Evolutionary conservation across 2,888 invertebrate species (phyloP), one percentile per base, ranked within the genome.

Genomic region (Ophioninae sp.): DNA sequence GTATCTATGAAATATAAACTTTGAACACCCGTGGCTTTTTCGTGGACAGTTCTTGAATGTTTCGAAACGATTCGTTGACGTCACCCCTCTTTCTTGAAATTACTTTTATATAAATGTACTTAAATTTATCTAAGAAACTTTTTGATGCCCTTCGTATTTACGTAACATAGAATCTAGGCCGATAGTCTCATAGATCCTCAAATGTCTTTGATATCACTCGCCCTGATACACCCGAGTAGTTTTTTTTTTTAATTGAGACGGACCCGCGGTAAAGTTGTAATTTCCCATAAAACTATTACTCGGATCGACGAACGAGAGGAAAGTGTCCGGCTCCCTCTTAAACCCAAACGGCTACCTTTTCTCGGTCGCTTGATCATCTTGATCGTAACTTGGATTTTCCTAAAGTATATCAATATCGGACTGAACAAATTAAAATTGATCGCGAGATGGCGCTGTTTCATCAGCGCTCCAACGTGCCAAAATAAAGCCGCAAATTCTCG

Each of bases 401-500:
- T 7, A 17, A 59, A 59, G 3, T 59, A 7, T 59, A 59, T 20
- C 20, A 21, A 59, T 59, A 59, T 20, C 0, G 20, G 7, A 6
- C 7, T 20, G 20, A 50, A 17, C 50, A 13, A 68, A 68, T 50
- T 44, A 17, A 44, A 20, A 68, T 68, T 6, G 23, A 44, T 10
- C 21, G 41, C 21, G 6, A 21, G 5, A 21, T 23, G 23, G 23
- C 30, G 30, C 50, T 41, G 50, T 10, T 68, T 37, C 37, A 20
- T 13, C 13, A 39, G 41, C 10, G 8, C n/a, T 21, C 2, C 13
- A 44, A 13, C 21, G 67, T 62, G 61, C 13, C 50, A 20, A 20
- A 73, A 79, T 59, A 72, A n/a, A 10, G 23, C 73, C 41, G 67
- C 17, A 65, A 69, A 69, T 17, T 69, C n/a, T n/a, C 68, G 20